These are phyloP conservation scores for Pandemis heparana DNA, from an alignment of 2,888 invertebrate species.

Conservation along the genomic window DNA sequence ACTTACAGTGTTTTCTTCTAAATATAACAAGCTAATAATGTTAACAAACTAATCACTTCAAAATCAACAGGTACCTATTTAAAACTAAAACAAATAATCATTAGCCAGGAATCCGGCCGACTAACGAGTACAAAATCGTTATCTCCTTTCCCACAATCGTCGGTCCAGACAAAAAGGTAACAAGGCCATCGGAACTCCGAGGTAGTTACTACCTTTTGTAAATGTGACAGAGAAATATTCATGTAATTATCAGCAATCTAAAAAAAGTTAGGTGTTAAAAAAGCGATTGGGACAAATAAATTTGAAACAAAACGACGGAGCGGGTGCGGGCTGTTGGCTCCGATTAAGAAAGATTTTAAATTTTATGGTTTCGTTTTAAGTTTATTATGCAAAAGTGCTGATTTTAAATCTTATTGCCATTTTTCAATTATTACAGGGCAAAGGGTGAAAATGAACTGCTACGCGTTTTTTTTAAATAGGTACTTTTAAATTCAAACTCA, in stretches of 20 bases:
- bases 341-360: not conserved
- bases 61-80: constrained; percentile 4
- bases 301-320: constrained; percentile 13
- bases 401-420: not conserved
- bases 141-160: constrained; percentile 1
- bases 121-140: constrained; percentile 14
- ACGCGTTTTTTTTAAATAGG: no score
- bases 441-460: no score
- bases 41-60: constrained; percentile 6
- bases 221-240: constrained; percentile 2
- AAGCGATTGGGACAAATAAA: constrained; percentile 31
- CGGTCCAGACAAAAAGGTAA: not conserved
- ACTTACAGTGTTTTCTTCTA: no score
- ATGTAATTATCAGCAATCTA: constrained; percentile 35
- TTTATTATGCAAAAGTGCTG: not conserved
- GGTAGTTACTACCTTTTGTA: not conserved
- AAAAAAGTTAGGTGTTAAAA: constrained; percentile 32
- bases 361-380: not conserved
- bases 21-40: not conserved
- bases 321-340: not conserved
- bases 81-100: constrained; percentile 20
- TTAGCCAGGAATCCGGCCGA: not conserved
- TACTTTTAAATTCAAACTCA: no score
- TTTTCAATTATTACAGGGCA: no score
- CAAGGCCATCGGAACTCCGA: not conserved